Base-by-base conservation (phyloP, 2,888 invertebrate genomes). In the Gastrophysa polygoni region DNA sequence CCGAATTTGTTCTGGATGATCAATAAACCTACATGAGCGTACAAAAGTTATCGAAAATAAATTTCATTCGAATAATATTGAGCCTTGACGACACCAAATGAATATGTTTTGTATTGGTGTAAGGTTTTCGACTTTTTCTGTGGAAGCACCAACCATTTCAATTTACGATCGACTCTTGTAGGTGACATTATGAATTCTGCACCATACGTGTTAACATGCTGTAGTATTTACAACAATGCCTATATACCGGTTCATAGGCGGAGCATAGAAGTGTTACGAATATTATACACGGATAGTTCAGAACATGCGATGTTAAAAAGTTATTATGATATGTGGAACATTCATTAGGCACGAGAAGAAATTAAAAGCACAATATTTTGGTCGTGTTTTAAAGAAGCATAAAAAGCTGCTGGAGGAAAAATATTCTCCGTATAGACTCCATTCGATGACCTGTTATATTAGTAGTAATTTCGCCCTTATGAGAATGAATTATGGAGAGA, bases 191-290 rank as follows among this genome's bases (percentile, higher is more conserved):
- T 68, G 67, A 63, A 68, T 68, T 68, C 68, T 54, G 62, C 64
- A 67, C 61, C 67, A 67, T 68, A 72, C 72, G 71, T 75, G 74
- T 72, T 72, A 73, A 75, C 75, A 73, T 63, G 70, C 67, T 65
- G 66, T 68, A 68, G 67, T 66, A 72, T 69, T 71, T 71, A 66
- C 68, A 71, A 73, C 70, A 70, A 72, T 72, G 69, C 68, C 56
- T 58, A 50, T 48, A 63, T 38, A 32, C 48, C 34, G 38, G 38
- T 17, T 28, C 59, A 60, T 48, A 49, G 59, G 55, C 56, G 61
- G 38, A 10, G n/a, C n/a, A 38, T 38, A 38, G n/a, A n/a, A n/a
- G n/a, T n/a, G n/a, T n/a, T n/a, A n/a, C n/a, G n/a, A n/a, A n/a
- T n/a, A n/a, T n/a, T n/a, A n/a, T n/a, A n/a, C n/a, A n/a, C n/a